These are phyloP conservation scores for Petrolisthes manimaculis DNA, from an alignment of 2,888 invertebrate genomes.

Conservation along the genomic window DNA sequence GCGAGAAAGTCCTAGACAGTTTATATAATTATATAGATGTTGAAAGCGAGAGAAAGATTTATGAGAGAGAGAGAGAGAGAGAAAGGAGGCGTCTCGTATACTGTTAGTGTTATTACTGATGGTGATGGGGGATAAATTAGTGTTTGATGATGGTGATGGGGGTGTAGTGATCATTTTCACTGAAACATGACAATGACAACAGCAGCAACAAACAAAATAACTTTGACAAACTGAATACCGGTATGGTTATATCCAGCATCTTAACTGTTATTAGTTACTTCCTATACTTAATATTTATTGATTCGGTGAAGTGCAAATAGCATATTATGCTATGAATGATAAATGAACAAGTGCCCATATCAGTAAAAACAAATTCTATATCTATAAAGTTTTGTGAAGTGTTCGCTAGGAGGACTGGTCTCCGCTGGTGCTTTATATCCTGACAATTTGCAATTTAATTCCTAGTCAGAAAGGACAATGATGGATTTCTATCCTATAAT, in stretches of 20 bases:
- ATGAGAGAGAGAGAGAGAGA: slow-evolving; percentile 10
- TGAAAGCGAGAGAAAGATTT: background rate
- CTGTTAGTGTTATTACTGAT: too few relatives aligned
- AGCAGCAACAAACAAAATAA: background rate
- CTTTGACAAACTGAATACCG: background rate
- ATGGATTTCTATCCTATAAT: slow-evolving; percentile 45
- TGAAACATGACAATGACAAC: too few relatives aligned
- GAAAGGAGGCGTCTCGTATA: background rate
- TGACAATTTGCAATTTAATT: slow-evolving; percentile 52
- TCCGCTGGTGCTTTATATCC: slow-evolving; percentile 43
- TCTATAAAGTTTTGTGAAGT: slow-evolving; percentile 21
- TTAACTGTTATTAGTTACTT: background rate
- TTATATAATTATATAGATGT: background rate
- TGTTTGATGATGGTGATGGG: background rate
- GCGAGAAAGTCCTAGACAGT: background rate
- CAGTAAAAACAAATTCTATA: background rate
- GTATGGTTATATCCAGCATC: background rate
- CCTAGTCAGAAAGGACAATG: slow-evolving; percentile 42
- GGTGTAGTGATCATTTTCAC: background rate
- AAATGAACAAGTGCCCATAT: slow-evolving; percentile 28
- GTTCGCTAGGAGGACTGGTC: slow-evolving; percentile 5
- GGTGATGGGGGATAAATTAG: too few relatives aligned
- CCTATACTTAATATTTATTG: background rate
- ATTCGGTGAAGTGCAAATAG: slow-evolving; percentile 29
- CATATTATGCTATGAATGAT: slow-evolving; percentile 25